A percentile compares a stretch with the other conserved stretches of the same genome.
Evolutionary conservation across 2,888 invertebrate species (phyloP).

Genomic region (Parnassius apollo): DNA sequence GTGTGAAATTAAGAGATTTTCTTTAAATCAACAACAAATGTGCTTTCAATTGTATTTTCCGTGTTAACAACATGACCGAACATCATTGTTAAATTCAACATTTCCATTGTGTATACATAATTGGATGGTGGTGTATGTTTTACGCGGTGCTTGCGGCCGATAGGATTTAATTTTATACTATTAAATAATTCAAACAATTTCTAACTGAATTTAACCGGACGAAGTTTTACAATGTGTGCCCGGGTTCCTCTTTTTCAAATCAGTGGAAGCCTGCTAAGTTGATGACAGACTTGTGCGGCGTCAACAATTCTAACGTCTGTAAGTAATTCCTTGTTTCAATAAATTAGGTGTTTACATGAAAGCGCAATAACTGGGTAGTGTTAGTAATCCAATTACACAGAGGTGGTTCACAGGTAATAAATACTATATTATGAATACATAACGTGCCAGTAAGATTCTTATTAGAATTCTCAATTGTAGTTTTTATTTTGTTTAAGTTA

Average conservation of each 20-base stretch:
- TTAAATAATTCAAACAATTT: conserved; percentile 16
- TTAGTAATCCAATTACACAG: conserved; percentile 24
- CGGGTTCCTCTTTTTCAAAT: conserved; percentile 12
- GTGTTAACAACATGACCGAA: conserved; percentile 12
- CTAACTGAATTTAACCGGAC: conserved; percentile 21
- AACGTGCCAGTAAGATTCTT: conserved; percentile 16
- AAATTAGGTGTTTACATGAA: conserved; percentile 10
- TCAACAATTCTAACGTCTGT: conserved; percentile 13
- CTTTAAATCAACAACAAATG: conserved; percentile 10
- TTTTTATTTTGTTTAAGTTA: background rate
- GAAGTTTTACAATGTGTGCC: conserved; percentile 12
- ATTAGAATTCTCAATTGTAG: conserved; percentile 14
- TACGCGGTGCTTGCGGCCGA: conserved; percentile 14
- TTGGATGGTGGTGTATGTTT: conserved; percentile 8
- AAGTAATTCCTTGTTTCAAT: conserved; percentile 8
- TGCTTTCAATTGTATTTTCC: conserved; percentile 17
- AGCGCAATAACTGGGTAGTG: conserved; percentile 1
- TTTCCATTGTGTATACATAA: conserved; percentile 24
- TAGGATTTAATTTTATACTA: conserved; percentile 17
- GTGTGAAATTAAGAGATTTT: conserved; percentile 13
- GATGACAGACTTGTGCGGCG: conserved; percentile 22
- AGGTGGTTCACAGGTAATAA: conserved; percentile 12
- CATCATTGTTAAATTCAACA: conserved; percentile 19
- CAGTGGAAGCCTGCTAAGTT: conserved; percentile 9
- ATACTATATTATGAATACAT: background rate